A percentile compares a stretch with the other conserved stretches of the same genome.
phyloP scores from a whole-genome alignment of 1,140 invertebrate species.

The Saccostrea cuccullata region DNA sequence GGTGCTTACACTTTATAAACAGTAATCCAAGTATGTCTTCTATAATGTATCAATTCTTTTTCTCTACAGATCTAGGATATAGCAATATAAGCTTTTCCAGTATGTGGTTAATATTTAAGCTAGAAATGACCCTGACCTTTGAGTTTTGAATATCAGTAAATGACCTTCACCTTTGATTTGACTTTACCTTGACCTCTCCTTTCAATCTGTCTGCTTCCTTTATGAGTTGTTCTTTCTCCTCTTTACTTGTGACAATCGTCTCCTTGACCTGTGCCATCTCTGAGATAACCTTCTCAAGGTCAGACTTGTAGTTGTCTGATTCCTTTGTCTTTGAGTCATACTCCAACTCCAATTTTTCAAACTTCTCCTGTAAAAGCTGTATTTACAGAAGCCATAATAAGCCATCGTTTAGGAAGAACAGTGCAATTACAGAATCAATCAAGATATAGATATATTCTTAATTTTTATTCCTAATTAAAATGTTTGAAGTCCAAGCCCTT shows the following conservation, averaged over 20 bases:
- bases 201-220: slow-evolving; percentile 58
- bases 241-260: slow-evolving; percentile 76
- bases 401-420: too few relatives aligned
- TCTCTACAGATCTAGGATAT: too few relatives aligned
- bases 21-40: too few relatives aligned
- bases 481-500: too few relatives aligned
- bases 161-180: neutral
- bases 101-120: too few relatives aligned
- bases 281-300: slow-evolving; percentile 75
- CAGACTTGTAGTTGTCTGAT: slow-evolving; percentile 57
- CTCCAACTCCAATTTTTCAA: slow-evolving; percentile 73
- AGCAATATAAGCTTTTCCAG: too few relatives aligned
- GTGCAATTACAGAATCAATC: neutral
- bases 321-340: slow-evolving; percentile 65
- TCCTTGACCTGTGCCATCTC: slow-evolving; percentile 79
- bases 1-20: too few relatives aligned
- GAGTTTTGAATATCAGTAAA: too few relatives aligned
- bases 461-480: too few relatives aligned
- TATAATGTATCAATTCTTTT: too few relatives aligned
- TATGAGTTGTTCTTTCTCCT: slow-evolving; percentile 73
- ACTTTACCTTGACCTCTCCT: slow-evolving; percentile 64
- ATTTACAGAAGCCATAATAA: neutral
- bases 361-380: slow-evolving; percentile 80
- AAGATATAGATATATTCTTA: too few relatives aligned
- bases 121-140: too few relatives aligned